Evolutionary conservation across 2,888 invertebrate genomes (phyloP).

Genomic region (Scaptodrosophila latifasciaeformis): DNA sequence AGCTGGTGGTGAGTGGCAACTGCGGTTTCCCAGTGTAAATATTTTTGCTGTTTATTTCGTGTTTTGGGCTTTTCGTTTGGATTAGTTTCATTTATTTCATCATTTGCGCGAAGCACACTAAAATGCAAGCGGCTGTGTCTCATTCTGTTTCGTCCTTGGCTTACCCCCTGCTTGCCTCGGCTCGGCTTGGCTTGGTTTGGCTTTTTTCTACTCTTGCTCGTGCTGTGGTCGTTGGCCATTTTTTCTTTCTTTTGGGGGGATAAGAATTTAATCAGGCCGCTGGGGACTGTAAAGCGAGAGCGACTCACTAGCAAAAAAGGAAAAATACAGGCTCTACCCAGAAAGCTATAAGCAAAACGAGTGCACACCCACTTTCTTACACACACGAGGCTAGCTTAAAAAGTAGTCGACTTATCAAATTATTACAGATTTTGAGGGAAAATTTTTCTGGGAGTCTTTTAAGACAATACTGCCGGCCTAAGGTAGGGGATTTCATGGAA

Average conservation of each 20-base stretch:
- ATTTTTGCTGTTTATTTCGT: conserved; percentile 55
- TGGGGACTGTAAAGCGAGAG: conserved; percentile 60
- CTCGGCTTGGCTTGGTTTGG: neutral
- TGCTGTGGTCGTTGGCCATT: conserved; percentile 28
- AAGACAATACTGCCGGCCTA: too few species aligned
- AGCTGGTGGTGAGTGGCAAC: too few species aligned
- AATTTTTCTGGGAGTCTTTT: too few species aligned
- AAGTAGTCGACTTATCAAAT: too few species aligned
- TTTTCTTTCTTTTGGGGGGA: conserved; percentile 27
- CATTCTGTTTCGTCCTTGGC: neutral
- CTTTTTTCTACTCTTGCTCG: conserved; percentile 11
- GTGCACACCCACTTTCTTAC: too few species aligned
- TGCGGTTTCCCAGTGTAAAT: conserved; percentile 52
- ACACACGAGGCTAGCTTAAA: too few species aligned
- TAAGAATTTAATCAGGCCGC: conserved; percentile 65
- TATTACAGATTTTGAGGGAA: too few species aligned
- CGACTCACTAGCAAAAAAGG: conserved; percentile 16
- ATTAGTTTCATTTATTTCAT: conserved; percentile 68
- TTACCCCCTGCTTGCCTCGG: neutral
- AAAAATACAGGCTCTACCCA: too few species aligned
- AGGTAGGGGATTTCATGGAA: too few species aligned
- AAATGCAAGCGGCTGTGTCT: conserved; percentile 46
- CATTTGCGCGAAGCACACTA: conserved; percentile 61
- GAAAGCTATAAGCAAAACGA: too few species aligned
- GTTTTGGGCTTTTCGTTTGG: conserved; percentile 48